Base-by-base conservation (phyloP, 2,113 vertebrate species). In the Chaetodon trifascialis region DNA sequence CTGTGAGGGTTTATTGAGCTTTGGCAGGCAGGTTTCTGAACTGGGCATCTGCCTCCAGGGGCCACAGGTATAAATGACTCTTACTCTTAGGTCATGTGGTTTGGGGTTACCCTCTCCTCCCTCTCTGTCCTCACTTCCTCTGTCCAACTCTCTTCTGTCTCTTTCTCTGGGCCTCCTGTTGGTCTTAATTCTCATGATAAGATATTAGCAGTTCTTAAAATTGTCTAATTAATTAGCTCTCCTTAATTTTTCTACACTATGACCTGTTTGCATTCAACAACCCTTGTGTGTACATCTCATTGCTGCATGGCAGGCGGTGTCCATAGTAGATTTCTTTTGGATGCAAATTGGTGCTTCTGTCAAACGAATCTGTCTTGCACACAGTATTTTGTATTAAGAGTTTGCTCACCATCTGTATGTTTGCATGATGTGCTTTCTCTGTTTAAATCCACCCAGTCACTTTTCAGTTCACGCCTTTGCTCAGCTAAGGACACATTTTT, bases 391-490 rank as follows among this genome's bases (percentile, higher is more conserved):
- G 2, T 49, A n/a, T n/a, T 15, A 2, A 51, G 36, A 42, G 8
- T 44, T 58, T 52, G 25, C 16, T 19, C 63, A 17, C 4, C 19
- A 16, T n/a, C 25, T 73, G 38, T 38, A 17, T 38, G 47, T 88
- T 73, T 86, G 88, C 89, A 91, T 82, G 86, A 68, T 55, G 65
- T 64, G 51, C 83, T 73, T 75, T 73, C 40, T 83, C 52, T 80
- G 40, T 69, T 80, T 63, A 4, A 52, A 54, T 47, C 42, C 52
- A 64, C 55, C 19, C 36, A 36, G 71, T 69, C 36, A 76, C n/a
- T 38, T 38, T 1, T 42, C 59, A 54, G 51, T 23, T 80, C 25
- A 66, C 68, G 51, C 16, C 42, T 36, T 30, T 58, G 7, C 69
- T 64, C 68, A 72, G 34, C 58, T 62, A 38, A 66, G 70, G 79